Evolutionary conservation across 2,797 vertebrate species (phyloP).

Genomic region (Acanthis flammea): DNA sequence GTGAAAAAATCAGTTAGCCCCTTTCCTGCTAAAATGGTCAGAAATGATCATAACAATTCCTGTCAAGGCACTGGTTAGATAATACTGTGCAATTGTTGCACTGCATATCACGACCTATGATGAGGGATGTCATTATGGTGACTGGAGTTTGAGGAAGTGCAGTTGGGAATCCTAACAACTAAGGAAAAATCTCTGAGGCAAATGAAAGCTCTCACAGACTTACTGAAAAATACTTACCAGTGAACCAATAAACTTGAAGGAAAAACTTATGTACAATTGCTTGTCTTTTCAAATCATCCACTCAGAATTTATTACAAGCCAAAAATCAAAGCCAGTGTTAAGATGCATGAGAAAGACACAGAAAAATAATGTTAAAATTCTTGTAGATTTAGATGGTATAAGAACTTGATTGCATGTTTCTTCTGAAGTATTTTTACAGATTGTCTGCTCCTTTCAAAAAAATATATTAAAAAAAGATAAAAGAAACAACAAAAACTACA

Average conservation of each 20-base stretch:
- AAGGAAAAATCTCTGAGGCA: not conserved
- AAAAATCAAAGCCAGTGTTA: not conserved
- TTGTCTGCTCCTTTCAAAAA: not conserved
- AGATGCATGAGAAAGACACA: not conserved
- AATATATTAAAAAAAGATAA: not conserved
- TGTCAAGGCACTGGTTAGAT: not conserved
- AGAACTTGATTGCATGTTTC: not conserved
- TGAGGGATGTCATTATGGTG: not conserved
- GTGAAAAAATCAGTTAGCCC: not conserved
- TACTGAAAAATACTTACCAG: not conserved
- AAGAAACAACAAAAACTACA: not conserved
- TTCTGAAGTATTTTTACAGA: not conserved
- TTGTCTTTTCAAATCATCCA: not conserved
- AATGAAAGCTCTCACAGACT: not conserved
- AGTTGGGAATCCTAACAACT: not conserved
- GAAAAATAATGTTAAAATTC: not conserved
- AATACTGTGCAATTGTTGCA: not conserved
- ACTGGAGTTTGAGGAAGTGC: not conserved
- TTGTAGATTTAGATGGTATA: not conserved
- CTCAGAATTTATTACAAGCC: not conserved
- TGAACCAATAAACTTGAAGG: not conserved
- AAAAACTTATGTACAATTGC: not conserved
- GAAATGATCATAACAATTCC: not conserved
- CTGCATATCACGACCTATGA: not conserved
- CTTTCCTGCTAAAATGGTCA: not conserved